Percentiles rank a stretch among this genome's conserved stretches.
Evolutionary conservation across 2,888 invertebrate species (phyloP).

Genomic region (Cryptus viduatorius): DNA sequence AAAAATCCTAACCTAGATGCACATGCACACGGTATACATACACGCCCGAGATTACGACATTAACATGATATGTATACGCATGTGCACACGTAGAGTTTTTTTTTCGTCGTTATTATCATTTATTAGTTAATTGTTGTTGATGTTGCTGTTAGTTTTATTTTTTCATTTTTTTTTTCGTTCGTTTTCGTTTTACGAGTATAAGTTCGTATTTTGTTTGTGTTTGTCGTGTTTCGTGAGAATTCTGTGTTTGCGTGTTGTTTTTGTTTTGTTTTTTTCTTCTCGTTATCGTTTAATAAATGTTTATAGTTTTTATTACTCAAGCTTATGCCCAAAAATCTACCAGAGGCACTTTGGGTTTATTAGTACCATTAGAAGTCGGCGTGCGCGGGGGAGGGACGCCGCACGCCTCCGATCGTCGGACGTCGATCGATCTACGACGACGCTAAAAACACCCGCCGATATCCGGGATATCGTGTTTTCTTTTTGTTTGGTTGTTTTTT

Average conservation of each 20-base stretch:
- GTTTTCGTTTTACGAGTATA: not conserved
- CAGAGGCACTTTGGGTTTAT: constrained; percentile 85
- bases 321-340: constrained; percentile 85
- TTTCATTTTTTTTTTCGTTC: constrained; percentile 24
- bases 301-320: constrained; percentile 83
- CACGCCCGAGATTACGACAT: constrained; percentile 75
- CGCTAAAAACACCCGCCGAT: constrained; percentile 56
- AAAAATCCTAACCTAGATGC: constrained; percentile 78
- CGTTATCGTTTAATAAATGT: constrained; percentile 72
- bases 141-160: constrained; percentile 48
- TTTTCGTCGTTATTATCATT: constrained; percentile 71
- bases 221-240: constrained; percentile 2
- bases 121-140: constrained; percentile 68
- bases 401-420: constrained; percentile 70
- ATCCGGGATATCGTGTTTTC: constrained; percentile 53
- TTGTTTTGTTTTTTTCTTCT: constrained; percentile 58
- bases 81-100: constrained; percentile 74
- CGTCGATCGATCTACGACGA: constrained; percentile 64
- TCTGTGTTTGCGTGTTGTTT: constrained; percentile 42
- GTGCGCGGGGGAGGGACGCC: constrained; percentile 80
- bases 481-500: constrained; percentile 33
- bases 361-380: constrained; percentile 84
- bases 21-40: constrained; percentile 78
- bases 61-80: constrained; percentile 76
- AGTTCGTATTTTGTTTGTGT: not conserved